Evolutionary conservation across 2,113 vertebrate species (phyloP).

Genomic region (Lepisosteus osseus): DNA sequence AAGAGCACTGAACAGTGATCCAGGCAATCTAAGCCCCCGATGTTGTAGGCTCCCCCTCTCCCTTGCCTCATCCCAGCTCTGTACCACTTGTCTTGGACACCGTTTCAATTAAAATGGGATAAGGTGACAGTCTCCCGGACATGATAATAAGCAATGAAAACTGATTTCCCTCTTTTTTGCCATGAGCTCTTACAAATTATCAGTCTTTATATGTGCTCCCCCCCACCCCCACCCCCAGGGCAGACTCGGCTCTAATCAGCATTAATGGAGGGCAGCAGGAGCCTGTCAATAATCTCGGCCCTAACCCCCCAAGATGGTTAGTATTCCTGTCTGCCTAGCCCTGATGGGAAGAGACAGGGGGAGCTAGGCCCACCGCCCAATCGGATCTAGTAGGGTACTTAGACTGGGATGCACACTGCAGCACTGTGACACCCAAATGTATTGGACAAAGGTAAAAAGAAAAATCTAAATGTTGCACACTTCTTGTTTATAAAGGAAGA

Average conservation of each 20-base stretch:
- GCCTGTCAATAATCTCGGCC: not conserved
- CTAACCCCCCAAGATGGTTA: not conserved
- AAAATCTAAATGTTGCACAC: too few species aligned
- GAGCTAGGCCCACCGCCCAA: too few species aligned
- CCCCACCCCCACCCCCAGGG: slow-evolving; percentile 18
- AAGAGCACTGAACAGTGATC: not conserved
- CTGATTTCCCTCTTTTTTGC: slow-evolving; percentile 32
- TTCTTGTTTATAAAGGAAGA: too few species aligned
- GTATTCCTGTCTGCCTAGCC: not conserved
- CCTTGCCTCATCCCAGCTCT: not conserved
- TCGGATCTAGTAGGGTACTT: too few species aligned
- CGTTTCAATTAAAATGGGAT: slow-evolving; percentile 43
- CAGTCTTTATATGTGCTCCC: slow-evolving; percentile 28
- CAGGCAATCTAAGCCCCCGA: not conserved
- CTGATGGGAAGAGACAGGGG: too few species aligned
- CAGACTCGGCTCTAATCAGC: slow-evolving; percentile 36
- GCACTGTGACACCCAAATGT: too few species aligned
- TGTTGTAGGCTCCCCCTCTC: too few species aligned
- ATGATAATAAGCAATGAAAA: slow-evolving; percentile 35
- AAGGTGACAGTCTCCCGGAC: slow-evolving; percentile 27
- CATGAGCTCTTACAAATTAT: slow-evolving; percentile 33
- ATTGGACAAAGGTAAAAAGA: too few species aligned
- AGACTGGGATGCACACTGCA: too few species aligned
- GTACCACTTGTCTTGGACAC: not conserved
- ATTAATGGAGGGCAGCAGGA: slow-evolving; percentile 40